Conservation (phyloP, 2,797 vertebrate genomes). For the Artibeus lituratus region DNA sequence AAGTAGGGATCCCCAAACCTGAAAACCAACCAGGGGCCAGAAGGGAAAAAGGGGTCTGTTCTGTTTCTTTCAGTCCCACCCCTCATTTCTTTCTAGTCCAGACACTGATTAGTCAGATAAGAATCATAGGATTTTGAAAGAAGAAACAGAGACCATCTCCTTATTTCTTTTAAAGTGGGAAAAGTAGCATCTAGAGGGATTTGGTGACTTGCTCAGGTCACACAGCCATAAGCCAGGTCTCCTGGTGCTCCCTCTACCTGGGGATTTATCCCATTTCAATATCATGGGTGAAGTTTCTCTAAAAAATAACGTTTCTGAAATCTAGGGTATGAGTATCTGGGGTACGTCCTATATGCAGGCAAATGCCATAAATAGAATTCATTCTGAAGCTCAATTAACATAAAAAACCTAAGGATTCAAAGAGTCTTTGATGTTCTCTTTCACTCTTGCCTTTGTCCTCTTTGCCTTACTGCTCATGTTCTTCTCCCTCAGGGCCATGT, state of each 20-base stretch:
- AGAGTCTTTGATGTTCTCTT: constrained; percentile 49
- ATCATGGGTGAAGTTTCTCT: constrained; percentile 31
- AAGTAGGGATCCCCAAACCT: neutral
- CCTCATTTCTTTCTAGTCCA: neutral
- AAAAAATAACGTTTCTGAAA: constrained; percentile 51
- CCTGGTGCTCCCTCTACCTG: neutral
- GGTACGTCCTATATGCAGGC: constrained; percentile 71
- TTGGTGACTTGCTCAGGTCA: neutral
- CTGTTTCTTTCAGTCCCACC: neutral
- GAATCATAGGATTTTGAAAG: constrained; percentile 21
- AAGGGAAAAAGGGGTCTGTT: neutral
- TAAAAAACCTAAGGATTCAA: constrained; percentile 47
- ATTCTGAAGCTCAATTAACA: constrained; percentile 61
- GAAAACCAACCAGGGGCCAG: neutral
- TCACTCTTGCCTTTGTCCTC: constrained; percentile 17
- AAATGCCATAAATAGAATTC: constrained; percentile 71
- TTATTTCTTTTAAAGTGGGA: neutral
- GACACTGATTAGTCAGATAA: constrained; percentile 24
- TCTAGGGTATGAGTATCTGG: constrained; percentile 73
- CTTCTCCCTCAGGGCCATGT: constrained; percentile 90
- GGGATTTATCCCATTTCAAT: neutral
- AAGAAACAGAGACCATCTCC: neutral
- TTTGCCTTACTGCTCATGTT: neutral
- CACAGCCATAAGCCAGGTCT: neutral
- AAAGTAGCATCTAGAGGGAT: neutral